These are phyloP conservation scores for Tetragonula carbonaria DNA, from an alignment of 2,888 invertebrate genomes.

Conservation along the genomic window DNA sequence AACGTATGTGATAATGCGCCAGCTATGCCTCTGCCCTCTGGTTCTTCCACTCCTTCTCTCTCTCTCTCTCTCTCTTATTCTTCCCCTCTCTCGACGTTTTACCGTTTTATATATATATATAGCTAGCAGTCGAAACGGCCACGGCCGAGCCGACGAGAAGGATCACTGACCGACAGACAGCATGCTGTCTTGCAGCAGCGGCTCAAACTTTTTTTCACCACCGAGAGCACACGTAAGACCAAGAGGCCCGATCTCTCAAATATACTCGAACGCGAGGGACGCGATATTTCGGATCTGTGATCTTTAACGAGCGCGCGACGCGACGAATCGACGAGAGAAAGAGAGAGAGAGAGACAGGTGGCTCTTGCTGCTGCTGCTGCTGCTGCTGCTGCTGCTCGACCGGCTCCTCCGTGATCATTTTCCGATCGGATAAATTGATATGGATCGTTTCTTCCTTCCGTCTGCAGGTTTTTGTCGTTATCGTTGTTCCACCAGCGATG, in stretches of 20 bases:
- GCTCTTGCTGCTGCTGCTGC: slow-evolving; percentile 20
- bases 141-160: slow-evolving; percentile 49
- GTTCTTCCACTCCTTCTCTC: background rate
- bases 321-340: background rate
- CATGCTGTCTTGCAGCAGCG: slow-evolving; percentile 66
- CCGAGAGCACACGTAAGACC: slow-evolving; percentile 66
- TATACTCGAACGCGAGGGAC: slow-evolving; percentile 47
- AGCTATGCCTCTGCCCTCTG: slow-evolving; percentile 60
- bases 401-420: slow-evolving; percentile 22
- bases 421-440: slow-evolving; percentile 42
- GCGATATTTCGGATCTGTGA: slow-evolving; percentile 56
- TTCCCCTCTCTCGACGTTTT: background rate
- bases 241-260: slow-evolving; percentile 47
- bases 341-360: background rate
- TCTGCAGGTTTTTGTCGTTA: background rate
- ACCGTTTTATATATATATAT: slow-evolving; percentile 57
- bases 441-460: slow-evolving; percentile 9
- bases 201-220: slow-evolving; percentile 66
- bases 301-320: slow-evolving; percentile 53
- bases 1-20: slow-evolving; percentile 79
- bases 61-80: background rate
- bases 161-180: slow-evolving; percentile 69
- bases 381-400: slow-evolving; percentile 2
- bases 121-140: slow-evolving; percentile 64
- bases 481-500: background rate